phyloP scores from a whole-genome alignment of 2,888 invertebrate species.

The Drosophila pseudotalamancana region DNA sequence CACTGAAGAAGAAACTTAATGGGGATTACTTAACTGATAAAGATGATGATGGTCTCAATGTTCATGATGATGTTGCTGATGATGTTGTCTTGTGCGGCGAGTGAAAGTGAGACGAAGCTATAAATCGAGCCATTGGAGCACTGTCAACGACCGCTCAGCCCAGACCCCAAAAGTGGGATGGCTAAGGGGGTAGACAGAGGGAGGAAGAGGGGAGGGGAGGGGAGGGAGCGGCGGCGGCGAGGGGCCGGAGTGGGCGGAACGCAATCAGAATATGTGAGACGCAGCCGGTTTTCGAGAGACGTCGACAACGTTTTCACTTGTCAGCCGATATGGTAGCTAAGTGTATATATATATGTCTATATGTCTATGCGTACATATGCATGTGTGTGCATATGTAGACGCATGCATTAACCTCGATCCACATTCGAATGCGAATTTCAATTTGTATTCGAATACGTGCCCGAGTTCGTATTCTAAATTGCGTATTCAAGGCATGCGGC shows the following conservation, averaged over 20 bases:
- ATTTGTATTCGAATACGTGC: constrained; percentile 31
- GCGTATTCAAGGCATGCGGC: constrained; percentile 50
- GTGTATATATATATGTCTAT: too few relatives aligned
- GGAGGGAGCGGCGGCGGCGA: too few relatives aligned
- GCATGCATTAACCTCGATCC: constrained; percentile 69
- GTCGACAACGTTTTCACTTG: constrained; percentile 51
- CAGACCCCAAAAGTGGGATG: constrained; percentile 34
- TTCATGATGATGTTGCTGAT: constrained; percentile 3
- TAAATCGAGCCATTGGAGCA: constrained; percentile 4
- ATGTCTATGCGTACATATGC: too few relatives aligned
- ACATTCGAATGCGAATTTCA: constrained; percentile 66
- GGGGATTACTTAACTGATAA: constrained; percentile 5
- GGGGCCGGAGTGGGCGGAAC: not conserved
- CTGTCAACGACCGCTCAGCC: constrained; percentile 43
- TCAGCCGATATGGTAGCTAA: constrained; percentile 18
- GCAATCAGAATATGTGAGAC: constrained; percentile 33
- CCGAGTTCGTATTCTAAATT: constrained; percentile 31
- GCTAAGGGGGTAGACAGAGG: too few relatives aligned
- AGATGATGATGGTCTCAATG: not conserved
- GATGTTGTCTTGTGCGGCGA: constrained; percentile 14
- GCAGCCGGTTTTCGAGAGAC: constrained; percentile 40
- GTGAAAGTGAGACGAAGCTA: constrained; percentile 47
- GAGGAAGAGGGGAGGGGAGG: too few relatives aligned
- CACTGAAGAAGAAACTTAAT: too few relatives aligned
- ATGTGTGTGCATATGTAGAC: too few relatives aligned